Evolutionary conservation across 2,113 vertebrate species (phyloP).

Genomic region (Blennius ocellaris): DNA sequence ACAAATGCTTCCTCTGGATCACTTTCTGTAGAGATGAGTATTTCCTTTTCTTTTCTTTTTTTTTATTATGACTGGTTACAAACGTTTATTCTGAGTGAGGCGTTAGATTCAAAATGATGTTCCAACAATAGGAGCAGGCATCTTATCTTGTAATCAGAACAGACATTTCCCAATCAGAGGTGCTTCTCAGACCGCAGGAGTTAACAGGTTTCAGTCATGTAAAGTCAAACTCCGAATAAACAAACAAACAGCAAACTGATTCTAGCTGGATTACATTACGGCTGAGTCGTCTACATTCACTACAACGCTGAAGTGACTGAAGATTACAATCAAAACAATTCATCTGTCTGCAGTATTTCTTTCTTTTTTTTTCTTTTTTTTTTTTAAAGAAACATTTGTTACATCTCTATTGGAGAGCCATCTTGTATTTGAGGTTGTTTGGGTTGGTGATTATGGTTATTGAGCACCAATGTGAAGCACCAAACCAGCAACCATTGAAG

Average conservation of each 20-base stretch:
- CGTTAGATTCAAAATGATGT: neutral
- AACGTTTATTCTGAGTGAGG: constrained; percentile 35
- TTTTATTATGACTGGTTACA: constrained; percentile 17
- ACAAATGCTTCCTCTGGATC: constrained; percentile 24
- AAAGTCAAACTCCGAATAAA: constrained; percentile 8
- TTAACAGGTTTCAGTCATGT: constrained; percentile 12
- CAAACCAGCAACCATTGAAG: constrained; percentile 55
- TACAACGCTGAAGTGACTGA: constrained; percentile 34
- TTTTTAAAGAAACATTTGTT: constrained; percentile 20
- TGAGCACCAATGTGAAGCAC: constrained; percentile 75
- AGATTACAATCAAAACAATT: constrained; percentile 59
- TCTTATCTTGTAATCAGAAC: constrained; percentile 28
- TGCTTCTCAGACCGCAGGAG: constrained; percentile 9
- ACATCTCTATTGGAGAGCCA: constrained; percentile 24
- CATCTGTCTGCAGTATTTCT: no score
- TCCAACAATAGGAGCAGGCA: constrained; percentile 42
- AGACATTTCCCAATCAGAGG: no score
- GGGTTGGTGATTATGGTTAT: constrained; percentile 58
- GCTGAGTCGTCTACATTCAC: constrained; percentile 66
- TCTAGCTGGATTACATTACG: constrained; percentile 26
- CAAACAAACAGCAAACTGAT: neutral
- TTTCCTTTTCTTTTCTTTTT: neutral
- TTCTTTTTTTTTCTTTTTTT: no score
- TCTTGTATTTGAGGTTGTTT: constrained; percentile 62
- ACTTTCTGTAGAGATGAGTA: constrained; percentile 22